A percentile compares a stretch with the other conserved stretches of the same genome.
These are phyloP conservation scores for Emys orbicularis DNA, from an alignment of 2,797 vertebrate genomes.

Conservation along the genomic window DNA sequence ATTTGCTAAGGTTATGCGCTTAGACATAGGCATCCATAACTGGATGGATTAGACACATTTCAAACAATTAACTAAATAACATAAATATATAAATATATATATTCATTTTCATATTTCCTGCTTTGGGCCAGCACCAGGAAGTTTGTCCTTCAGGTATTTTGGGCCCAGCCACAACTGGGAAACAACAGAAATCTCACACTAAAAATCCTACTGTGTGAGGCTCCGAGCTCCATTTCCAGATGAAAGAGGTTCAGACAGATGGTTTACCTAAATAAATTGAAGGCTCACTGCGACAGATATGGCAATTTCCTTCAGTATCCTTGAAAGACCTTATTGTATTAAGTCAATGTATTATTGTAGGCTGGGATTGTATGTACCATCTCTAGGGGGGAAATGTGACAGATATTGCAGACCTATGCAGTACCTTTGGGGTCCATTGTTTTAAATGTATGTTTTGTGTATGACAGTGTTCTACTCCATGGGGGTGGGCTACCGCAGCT, in stretches of 20 bases:
- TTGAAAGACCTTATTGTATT: not conserved
- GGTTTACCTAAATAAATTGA: not conserved
- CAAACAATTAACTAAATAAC: not conserved
- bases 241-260: not conserved
- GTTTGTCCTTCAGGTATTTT: not conserved
- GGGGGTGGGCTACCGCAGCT: not conserved
- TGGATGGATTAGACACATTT: constrained; percentile 1
- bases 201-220: not conserved
- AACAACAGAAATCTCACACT: not conserved
- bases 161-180: not conserved
- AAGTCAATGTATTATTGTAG: not conserved
- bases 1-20: not conserved
- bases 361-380: not conserved
- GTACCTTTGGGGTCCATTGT: not conserved
- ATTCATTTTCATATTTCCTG: not conserved
- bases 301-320: not conserved
- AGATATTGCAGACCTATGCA: not conserved
- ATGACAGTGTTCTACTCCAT: not conserved
- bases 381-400: not conserved
- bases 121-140: not conserved
- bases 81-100: constrained; percentile 11
- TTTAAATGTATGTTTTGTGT: not conserved
- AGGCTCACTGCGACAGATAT: not conserved
- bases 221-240: not conserved
- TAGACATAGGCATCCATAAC: not conserved